Evolutionary conservation across 1,140 invertebrate genomes (phyloP).

Genomic region (Trissolcus basalis): DNA sequence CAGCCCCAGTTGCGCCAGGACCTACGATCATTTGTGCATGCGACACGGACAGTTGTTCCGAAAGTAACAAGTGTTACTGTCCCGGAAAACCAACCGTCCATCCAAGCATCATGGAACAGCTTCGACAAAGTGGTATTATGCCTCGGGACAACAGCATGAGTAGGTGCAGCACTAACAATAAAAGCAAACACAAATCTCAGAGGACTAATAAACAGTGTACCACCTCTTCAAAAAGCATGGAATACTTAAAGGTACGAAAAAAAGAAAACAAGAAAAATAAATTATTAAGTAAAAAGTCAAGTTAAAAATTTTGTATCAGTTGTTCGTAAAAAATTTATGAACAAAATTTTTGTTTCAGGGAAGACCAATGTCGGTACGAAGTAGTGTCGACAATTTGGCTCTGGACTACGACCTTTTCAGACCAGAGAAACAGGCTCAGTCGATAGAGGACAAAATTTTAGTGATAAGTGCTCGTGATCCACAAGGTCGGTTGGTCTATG

Average conservation of each 20-base stretch:
- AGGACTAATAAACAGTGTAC: conserved; percentile 57
- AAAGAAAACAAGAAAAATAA: too few relatives aligned
- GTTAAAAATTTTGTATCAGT: too few relatives aligned
- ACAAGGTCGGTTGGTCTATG: conserved; percentile 76
- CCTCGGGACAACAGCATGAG: conserved; percentile 75
- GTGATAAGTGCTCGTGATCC: conserved; percentile 78
- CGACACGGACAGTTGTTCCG: conserved; percentile 90
- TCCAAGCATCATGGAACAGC: conserved; percentile 75
- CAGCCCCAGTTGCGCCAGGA: conserved; percentile 43
- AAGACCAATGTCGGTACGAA: conserved; percentile 60
- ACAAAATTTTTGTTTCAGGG: conserved; percentile 45
- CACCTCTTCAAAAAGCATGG: conserved; percentile 78
- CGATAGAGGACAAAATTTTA: conserved; percentile 74
- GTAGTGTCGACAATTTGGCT: conserved; percentile 80
- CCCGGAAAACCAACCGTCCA: conserved; percentile 70
- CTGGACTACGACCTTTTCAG: conserved; percentile 84
- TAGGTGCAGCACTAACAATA: conserved; percentile 66
- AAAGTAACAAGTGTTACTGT: conserved; percentile 93
- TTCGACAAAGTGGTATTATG: conserved; percentile 77
- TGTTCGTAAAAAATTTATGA: too few relatives aligned
- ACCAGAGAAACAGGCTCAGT: conserved; percentile 69
- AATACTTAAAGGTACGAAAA: conserved; percentile 75
- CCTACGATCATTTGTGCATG: conserved; percentile 79
- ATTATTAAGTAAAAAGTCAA: too few relatives aligned
- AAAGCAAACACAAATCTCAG: conserved; percentile 46